A percentile compares a stretch with the other conserved stretches of the same genome.
Conservation (phyloP, 2,113 vertebrate species). For the Notarius lentiginosus region DNA sequence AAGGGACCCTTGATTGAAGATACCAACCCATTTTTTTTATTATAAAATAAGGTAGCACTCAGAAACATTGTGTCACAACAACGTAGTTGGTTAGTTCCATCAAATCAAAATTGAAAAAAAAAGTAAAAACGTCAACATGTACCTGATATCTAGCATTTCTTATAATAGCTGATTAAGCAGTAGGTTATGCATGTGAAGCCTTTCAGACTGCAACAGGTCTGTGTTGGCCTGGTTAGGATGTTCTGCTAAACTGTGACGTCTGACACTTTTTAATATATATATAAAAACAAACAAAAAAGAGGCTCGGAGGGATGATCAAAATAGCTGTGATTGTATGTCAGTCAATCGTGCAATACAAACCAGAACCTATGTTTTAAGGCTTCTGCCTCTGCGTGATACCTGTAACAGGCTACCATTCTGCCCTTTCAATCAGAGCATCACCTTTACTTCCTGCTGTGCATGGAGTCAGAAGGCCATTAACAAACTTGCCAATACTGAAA, state of each 20-base stretch:
- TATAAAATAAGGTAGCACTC: not conserved
- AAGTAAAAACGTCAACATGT: not conserved
- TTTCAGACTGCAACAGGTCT: constrained; percentile 9
- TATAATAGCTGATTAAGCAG: not conserved
- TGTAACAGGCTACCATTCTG: constrained; percentile 1
- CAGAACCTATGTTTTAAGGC: not conserved
- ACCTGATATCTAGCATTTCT: constrained; percentile 10
- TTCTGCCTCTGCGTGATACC: not conserved
- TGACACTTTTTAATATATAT: not conserved
- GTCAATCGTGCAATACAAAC: not conserved
- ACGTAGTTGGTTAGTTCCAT: not conserved
- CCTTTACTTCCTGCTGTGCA: constrained; percentile 20
- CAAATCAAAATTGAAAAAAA: not conserved
- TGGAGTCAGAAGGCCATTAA: not conserved
- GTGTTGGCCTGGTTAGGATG: not conserved
- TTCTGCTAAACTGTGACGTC: not conserved
- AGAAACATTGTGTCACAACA: not conserved
- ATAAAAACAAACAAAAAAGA: not conserved
- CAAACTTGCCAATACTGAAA: not conserved
- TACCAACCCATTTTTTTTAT: not conserved
- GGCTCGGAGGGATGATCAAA: not conserved
- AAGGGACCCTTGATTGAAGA: not conserved
- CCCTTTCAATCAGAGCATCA: constrained; percentile 18
- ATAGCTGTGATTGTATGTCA: not conserved
- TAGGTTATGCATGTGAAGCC: not conserved